Percentiles rank a stretch among this genome's conserved stretches.
These are phyloP conservation scores for Pedicia rivosa DNA, from an alignment of 2,888 invertebrate genomes.

Conservation along the genomic window DNA sequence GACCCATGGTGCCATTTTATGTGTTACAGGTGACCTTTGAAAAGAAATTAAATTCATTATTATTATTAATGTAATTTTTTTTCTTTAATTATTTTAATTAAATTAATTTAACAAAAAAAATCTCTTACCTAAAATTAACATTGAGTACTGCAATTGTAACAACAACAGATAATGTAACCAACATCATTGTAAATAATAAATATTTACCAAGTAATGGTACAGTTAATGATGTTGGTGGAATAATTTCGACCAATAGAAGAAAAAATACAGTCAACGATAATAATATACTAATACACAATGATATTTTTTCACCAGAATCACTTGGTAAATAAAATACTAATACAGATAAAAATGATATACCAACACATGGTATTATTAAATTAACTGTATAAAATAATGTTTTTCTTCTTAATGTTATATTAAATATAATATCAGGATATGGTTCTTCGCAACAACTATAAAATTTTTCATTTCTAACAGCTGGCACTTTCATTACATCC, in stretches of 20 bases:
- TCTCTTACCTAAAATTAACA: conserved; percentile 57
- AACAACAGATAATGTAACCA: conserved; percentile 83
- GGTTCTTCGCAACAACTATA: conserved; percentile 96
- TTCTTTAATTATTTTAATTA: too few species aligned
- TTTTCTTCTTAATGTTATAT: conserved; percentile 85
- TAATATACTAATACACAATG: conserved; percentile 85
- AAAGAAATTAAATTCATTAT: background rate
- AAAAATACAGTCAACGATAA: conserved; percentile 90
- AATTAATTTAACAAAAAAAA: background rate
- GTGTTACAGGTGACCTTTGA: conserved; percentile 70
- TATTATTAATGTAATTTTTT: background rate
- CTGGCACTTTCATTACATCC: conserved; percentile 92
- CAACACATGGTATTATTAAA: conserved; percentile 92
- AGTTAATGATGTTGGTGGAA: conserved; percentile 84
- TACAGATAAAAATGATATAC: conserved; percentile 91
- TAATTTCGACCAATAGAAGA: conserved; percentile 82
- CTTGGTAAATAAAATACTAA: conserved; percentile 95
- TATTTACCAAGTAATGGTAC: conserved; percentile 85
- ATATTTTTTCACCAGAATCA: conserved; percentile 95
- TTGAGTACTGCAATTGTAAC: conserved; percentile 88
- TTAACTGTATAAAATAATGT: conserved; percentile 97
- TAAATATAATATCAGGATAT: conserved; percentile 94
- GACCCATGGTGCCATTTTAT: conserved; percentile 86
- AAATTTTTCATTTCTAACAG: conserved; percentile 77
- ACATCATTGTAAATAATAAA: conserved; percentile 85